Base-by-base conservation (phyloP, 2,113 vertebrate genomes). In the Benitochromis conjunctus region DNA sequence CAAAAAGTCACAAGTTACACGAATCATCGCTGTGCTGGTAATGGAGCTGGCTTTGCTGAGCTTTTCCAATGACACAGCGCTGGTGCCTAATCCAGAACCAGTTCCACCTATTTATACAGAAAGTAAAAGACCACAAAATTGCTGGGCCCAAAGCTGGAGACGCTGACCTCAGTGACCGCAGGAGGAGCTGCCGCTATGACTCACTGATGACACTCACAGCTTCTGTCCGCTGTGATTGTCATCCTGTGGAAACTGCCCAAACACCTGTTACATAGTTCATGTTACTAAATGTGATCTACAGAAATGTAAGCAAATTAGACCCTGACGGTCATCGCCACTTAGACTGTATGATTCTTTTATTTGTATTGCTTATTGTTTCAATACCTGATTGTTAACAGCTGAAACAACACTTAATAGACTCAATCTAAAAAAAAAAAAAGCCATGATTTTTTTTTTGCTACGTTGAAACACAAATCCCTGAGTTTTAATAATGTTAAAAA, bases 321-420 rank as follows among this genome's bases (percentile, higher is more conserved):
- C 24, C 3, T 71, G 38, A 71, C 24, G 21, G 13, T 26, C 21
- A 46, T 0, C 1, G 5, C 8, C 16, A 8, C 0, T 46, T 26
- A 71, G 5, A 24, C 13, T 43, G 36, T 24, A 69, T 21, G 24
- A 43, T 26, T 16, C 12, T 43, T 69, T 43, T 24, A 71, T 26
- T 21, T 66, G 21, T 18, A 71, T 26, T 46, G 21, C 1, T 41
- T 2, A 7, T 24, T 24, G 38, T 46, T 71, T 71, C 38, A 71
- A 9, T 26, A 71, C 3, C 21, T 71, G 3, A 71, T 71, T 0
- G 2, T 71, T 46, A 46, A 71, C 64, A 71, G 64, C 12, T 71
- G 66, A 71, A 71, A 46, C 38, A 71, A 71, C 5, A 69, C 5
- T 69, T 24, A 16, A 71, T 2, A 3, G 10, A 46, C n/a, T 71